These are phyloP conservation scores for Psylliodes chrysocephalus DNA, from an alignment of 2,888 invertebrate species.

Conservation along the genomic window DNA sequence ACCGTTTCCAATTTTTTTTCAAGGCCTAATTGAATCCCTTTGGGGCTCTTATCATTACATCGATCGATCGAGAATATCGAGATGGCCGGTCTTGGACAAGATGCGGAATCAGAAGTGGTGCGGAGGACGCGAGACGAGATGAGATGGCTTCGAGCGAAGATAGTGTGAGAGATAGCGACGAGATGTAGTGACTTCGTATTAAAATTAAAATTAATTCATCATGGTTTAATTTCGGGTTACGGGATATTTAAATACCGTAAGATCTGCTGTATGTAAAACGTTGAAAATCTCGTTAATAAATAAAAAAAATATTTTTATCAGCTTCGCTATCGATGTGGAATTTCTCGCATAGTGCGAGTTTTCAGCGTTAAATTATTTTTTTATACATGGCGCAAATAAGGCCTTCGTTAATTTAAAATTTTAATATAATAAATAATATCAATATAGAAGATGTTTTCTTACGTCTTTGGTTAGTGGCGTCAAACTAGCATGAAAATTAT, in stretches of 20 bases:
- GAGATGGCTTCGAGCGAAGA: slow-evolving; percentile 11
- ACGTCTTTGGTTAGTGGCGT: too few relatives aligned
- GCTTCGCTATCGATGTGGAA: neutral
- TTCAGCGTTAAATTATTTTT: too few relatives aligned
- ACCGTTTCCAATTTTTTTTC: slow-evolving; percentile 36
- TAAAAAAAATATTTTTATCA: neutral
- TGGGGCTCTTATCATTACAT: slow-evolving; percentile 29
- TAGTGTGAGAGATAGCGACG: slow-evolving; percentile 20
- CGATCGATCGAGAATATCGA: slow-evolving; percentile 25
- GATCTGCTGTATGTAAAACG: neutral
- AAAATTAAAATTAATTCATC: slow-evolving; percentile 8
- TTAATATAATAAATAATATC: slow-evolving; percentile 4
- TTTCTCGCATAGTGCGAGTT: too few relatives aligned
- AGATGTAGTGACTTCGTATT: neutral
- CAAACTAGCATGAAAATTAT: too few relatives aligned
- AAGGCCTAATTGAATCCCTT: slow-evolving; percentile 35
- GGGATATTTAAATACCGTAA: neutral
- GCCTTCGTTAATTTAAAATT: neutral
- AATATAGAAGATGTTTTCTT: too few relatives aligned
- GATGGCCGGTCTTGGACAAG: slow-evolving; percentile 9
- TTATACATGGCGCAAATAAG: too few relatives aligned
- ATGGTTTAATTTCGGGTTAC: neutral
- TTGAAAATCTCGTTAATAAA: neutral
- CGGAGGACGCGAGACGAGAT: too few relatives aligned
- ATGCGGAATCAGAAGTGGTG: neutral